Evolutionary conservation across 2,113 vertebrate genomes (phyloP).

Genomic region (Brachypteracias leptosomus): DNA sequence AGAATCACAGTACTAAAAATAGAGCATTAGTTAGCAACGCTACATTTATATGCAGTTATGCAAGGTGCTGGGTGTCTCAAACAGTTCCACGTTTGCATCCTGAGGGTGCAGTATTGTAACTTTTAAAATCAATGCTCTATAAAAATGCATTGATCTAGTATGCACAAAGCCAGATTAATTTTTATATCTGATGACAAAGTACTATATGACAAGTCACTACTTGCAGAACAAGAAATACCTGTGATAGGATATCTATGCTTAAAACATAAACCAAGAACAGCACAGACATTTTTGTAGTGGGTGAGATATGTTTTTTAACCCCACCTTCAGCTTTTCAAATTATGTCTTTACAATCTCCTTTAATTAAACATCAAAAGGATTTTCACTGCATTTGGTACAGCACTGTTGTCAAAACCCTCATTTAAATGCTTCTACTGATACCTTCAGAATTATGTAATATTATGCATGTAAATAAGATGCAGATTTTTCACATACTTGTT

Average conservation of each 20-base stretch:
- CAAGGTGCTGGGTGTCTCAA: neutral
- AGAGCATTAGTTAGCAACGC: neutral
- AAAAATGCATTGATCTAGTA: neutral
- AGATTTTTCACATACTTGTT: slow-evolving; percentile 37
- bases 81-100: neutral
- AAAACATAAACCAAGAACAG: neutral
- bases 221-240: slow-evolving; percentile 11
- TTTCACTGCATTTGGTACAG: neutral
- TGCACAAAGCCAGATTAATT: neutral
- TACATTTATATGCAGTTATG: neutral
- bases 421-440: slow-evolving; percentile 23
- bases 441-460: slow-evolving; percentile 26
- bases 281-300: slow-evolving; percentile 22
- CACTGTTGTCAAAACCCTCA: neutral
- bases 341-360: neutral
- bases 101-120: neutral
- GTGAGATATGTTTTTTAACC: slow-evolving; percentile 7
- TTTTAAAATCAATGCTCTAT: neutral
- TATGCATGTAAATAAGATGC: slow-evolving; percentile 41
- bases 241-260: slow-evolving; percentile 3
- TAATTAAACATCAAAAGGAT: slow-evolving; percentile 31
- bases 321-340: slow-evolving; percentile 14
- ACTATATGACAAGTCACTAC: neutral
- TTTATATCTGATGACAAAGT: neutral
- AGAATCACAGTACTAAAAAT: neutral